phyloP scores from a whole-genome alignment of 1,140 invertebrate species.

The Brachionus calyciflorus region DNA sequence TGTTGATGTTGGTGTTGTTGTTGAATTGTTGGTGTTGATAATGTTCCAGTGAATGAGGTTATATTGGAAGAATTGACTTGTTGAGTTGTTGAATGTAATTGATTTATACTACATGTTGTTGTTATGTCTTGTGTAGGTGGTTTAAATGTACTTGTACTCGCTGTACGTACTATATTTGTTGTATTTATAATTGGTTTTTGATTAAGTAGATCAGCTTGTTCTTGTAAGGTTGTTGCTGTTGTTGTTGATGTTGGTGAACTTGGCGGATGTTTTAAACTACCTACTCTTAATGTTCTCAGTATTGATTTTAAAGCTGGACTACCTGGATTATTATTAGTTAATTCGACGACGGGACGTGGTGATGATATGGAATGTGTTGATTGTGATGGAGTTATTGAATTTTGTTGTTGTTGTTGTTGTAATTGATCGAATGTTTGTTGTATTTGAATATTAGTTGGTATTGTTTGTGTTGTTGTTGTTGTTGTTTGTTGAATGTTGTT shows the following conservation, averaged over 20 bases:
- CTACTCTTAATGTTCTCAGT: conserved; percentile 8
- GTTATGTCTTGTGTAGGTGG: background rate
- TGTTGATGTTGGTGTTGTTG: no score
- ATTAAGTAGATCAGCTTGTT: background rate
- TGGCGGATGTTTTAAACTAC: conserved; percentile 23
- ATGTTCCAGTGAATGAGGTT: conserved; percentile 2
- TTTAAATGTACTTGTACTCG: conserved; percentile 42
- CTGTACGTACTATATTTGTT: conserved; percentile 7
- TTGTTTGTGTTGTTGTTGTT: background rate
- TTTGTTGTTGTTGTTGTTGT: no score
- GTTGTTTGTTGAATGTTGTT: background rate
- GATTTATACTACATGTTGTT: background rate
- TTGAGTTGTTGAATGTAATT: conserved; percentile 16
- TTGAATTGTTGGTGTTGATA: background rate
- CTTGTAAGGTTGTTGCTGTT: background rate
- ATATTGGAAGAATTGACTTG: background rate
- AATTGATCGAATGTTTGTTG: conserved; percentile 9
- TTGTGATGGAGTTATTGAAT: background rate
- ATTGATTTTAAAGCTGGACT: conserved; percentile 37
- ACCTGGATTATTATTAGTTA: no score
- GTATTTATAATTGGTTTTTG: conserved; percentile 12
- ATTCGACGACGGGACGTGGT: background rate
- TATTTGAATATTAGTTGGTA: conserved; percentile 31
- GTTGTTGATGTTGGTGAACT: background rate
- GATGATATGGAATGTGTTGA: conserved; percentile 15